Evolutionary conservation across 2,113 vertebrate genomes (phyloP), one percentile per base, ranked within the genome.

Genomic region (Embiotoca jacksoni): DNA sequence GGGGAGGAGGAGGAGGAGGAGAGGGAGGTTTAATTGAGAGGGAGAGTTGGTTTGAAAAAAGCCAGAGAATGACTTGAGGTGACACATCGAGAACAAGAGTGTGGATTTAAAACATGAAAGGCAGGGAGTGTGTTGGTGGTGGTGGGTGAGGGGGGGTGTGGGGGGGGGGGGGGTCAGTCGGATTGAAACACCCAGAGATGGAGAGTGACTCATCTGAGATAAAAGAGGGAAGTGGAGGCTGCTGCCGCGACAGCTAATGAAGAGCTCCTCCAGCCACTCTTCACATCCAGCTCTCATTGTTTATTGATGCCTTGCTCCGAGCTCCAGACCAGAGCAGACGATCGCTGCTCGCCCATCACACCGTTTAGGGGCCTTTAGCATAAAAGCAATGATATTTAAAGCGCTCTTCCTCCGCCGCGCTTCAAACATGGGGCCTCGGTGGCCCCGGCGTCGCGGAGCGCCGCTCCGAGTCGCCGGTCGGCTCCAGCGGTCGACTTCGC

Each of bases 51-150:
- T 72, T 23, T 77, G 73, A 80, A 85, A 82, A 83, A 78, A 82
- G 72, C 5, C 23, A 6, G 74, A 75, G 83, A 72, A 87, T 84
- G 88, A 92, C 84, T 85, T 84, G 76, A 89, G 90, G 87, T 91
- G 88, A 87, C 87, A 85, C 75, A 82, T 54, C 7, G 81, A 88
- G 89, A 86, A 85, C 73, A 83, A 76, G 88, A 86, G 82, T 84
- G 85, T 83, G 86, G 88, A 82, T 91, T 91, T 87, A 88, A 75
- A 83, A 93, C 82, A 92, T 93, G 85, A 92, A 93, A 93, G 93
- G 69, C 36, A 31, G 15, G 32, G 49, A 36, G 56, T 57, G 63
- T 44, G 66, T 37, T 2, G 57, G 63, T 53, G 72, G 46, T 0
- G 52, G 69, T 13, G 8, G 33, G 14, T 44, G 63, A 41, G 68